A percentile compares a stretch with the other conserved stretches of the same genome.
Evolutionary conservation across 2,888 invertebrate genomes (phyloP).

Genomic region (Corythucha ciliata): DNA sequence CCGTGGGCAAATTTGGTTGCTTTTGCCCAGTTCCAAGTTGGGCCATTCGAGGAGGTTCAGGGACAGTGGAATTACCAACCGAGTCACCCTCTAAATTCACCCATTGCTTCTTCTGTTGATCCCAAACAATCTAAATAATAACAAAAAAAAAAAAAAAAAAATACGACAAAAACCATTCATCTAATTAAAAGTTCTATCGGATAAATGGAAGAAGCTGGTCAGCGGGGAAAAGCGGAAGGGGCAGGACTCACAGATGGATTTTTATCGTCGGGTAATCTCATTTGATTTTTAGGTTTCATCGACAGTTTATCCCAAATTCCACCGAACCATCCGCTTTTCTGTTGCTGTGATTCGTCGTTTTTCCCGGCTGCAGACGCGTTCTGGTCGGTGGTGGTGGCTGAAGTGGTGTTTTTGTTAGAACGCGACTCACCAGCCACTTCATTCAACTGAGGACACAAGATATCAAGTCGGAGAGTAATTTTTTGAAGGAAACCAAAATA

Average conservation of each 20-base stretch:
- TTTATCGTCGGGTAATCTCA: slow-evolving; percentile 91
- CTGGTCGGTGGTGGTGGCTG: slow-evolving; percentile 10
- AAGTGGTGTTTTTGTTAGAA: no score
- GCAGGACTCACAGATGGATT: slow-evolving; percentile 62
- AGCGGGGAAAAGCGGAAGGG: neutral
- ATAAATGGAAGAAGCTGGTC: neutral
- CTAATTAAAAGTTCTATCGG: neutral
- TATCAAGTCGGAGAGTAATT: no score
- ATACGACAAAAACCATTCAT: neutral
- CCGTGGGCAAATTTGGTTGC: neutral
- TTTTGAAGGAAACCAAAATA: neutral
- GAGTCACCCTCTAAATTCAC: slow-evolving; percentile 67
- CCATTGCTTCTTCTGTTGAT: slow-evolving; percentile 78
- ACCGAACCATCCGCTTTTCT: slow-evolving; percentile 64
- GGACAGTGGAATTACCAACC: slow-evolving; percentile 45
- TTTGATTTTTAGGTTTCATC: slow-evolving; percentile 81
- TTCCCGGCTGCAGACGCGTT: slow-evolving; percentile 6
- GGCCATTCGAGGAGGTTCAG: slow-evolving; percentile 63
- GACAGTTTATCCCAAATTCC: slow-evolving; percentile 76
- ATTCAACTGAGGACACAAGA: slow-evolving; percentile 44
- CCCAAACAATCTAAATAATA: slow-evolving; percentile 76
- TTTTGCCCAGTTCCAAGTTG: no score
- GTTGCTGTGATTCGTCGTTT: slow-evolving; percentile 28
- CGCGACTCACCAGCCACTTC: slow-evolving; percentile 41
- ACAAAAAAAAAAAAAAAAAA: slow-evolving; percentile 14